Evolutionary conservation across 2,888 invertebrate species (phyloP), one percentile per base, ranked within the genome.

Genomic region (Dascillus cervinus): DNA sequence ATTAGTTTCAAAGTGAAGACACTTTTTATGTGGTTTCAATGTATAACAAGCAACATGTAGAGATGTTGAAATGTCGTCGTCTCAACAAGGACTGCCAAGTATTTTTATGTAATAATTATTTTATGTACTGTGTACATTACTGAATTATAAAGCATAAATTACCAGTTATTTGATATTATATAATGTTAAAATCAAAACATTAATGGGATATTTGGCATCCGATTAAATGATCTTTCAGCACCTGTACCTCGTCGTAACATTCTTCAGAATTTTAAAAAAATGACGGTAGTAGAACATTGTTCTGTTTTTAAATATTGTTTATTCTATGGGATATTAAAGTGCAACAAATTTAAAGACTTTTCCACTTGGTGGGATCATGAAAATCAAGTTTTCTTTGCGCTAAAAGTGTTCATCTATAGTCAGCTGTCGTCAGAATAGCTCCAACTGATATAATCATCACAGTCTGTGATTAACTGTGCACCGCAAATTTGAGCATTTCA

Each of bases 281-380:
- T n/a, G n/a, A n/a, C n/a, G n/a, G n/a, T 53, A 52, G 57, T 63
- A 62, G 62, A 56, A 59, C 60, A 59, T 63, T 62, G 62, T 64
- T 64, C 60, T 63, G 64, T 63, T 64, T 64, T 61, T 58, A 59
- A 62, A 62, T 62, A 62, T 64, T 62, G 61, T 64, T 62, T 62
- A 63, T 62, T 54, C 44, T 53, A 47, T 46, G 52, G 53, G 48
- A 55, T 53, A 34, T 24, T 34, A 37, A 40, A 23, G 40, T 37
- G 40, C 34, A 37, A 40, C 12, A 34, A 34, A 32, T 19, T 32
- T 39, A 39, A 33, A 36, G 38, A 46, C 39, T 30, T 22, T 31
- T 9, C 11, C 12, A 22, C 13, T n/a, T 25, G 13, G 20, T 35
- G 35, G 36, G 29, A 41, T 38, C 25, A 29, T 37, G 24, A 40